Base-by-base conservation (phyloP, 2,888 invertebrate species). In the Lithophane socia region DNA sequence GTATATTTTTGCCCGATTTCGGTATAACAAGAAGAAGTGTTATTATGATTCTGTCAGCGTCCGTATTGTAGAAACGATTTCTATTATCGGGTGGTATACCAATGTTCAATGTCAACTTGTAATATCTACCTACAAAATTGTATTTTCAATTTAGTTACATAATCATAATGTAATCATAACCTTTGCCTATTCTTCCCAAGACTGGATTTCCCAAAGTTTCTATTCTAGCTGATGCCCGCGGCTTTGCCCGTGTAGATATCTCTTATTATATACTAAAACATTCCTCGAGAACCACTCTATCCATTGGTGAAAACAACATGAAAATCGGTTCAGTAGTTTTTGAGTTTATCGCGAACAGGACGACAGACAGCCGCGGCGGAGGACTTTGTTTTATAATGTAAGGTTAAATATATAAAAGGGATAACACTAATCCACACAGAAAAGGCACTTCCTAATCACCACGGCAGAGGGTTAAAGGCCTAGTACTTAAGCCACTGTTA, bases 371-470 rank as follows among this genome's bases (percentile, higher is more conserved):
- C 0, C 29, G 29, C 29, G 29, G 29, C 29, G 29, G 29, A 29
- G 29, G 29, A 29, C 29, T 29, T 29, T 29, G 29, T 29, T 29
- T 29, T 29, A 29, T 29, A 29, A 29, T 29, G 1, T 29, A 29
- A 29, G 29, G 29, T 1, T 29, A 29, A 29, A n/a, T n/a, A n/a
- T n/a, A n/a, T 29, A 29, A 29, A 29, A 60, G 18, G 58, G 52
- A 61, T 58, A 49, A 49, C 12, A 13, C 54, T 58, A 60, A 82
- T 47, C 37, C 70, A 42, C 63, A 49, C 8, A 29, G 72, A 73
- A 72, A 81, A 85, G 61, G 47, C 69, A 77, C 61, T 65, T 60
- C 77, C 66, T 86, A 69, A 77, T 85, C 13, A 66, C 61, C 18
- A 29, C 44, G 24, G 21, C 8, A 29, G 56, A 69, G 79, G 75